Conservation (phyloP, 2,888 invertebrate genomes). For the Drosophila histrio region DNA sequence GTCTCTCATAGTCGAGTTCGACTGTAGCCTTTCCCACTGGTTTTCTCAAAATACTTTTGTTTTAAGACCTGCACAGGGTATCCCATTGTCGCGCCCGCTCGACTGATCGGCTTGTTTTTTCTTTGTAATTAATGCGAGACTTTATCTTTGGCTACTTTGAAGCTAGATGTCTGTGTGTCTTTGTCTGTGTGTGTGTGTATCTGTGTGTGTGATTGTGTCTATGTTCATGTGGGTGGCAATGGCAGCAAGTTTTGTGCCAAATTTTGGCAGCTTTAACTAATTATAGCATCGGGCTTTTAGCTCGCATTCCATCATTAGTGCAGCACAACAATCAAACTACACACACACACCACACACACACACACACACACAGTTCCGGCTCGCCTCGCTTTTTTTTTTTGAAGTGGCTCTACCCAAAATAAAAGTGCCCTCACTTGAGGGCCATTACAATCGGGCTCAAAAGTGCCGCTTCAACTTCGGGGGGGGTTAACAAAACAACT, state of each 20-base stretch:
- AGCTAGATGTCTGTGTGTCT: not conserved
- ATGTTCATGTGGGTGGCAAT: slow-evolving; percentile 20
- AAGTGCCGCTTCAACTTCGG: slow-evolving; percentile 27
- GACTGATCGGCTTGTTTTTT: no score
- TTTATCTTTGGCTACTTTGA: not conserved
- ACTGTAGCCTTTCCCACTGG: no score
- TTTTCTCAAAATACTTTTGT: no score
- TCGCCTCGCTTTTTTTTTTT: slow-evolving; percentile 40
- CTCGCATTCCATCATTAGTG: slow-evolving; percentile 48
- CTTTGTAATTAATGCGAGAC: slow-evolving; percentile 31
- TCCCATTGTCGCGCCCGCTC: no score
- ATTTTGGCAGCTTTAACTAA: slow-evolving; percentile 60
- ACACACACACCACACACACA: not conserved
- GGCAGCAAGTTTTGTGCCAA: slow-evolving; percentile 3
- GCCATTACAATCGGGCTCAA: slow-evolving; percentile 57
- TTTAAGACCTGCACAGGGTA: no score
- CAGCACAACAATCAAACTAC: slow-evolving; percentile 11
- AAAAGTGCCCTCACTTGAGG: slow-evolving; percentile 68
- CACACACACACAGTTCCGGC: slow-evolving; percentile 60
- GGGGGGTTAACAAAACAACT: slow-evolving; percentile 22
- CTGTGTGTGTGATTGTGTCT: not conserved
- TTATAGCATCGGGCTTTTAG: slow-evolving; percentile 57
- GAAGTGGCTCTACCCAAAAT: slow-evolving; percentile 8
- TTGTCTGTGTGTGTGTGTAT: slow-evolving; percentile 20
- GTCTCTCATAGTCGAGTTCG: no score